Conservation (phyloP, 2,113 vertebrate genomes). For the Macheiramphus alcinus region DNA sequence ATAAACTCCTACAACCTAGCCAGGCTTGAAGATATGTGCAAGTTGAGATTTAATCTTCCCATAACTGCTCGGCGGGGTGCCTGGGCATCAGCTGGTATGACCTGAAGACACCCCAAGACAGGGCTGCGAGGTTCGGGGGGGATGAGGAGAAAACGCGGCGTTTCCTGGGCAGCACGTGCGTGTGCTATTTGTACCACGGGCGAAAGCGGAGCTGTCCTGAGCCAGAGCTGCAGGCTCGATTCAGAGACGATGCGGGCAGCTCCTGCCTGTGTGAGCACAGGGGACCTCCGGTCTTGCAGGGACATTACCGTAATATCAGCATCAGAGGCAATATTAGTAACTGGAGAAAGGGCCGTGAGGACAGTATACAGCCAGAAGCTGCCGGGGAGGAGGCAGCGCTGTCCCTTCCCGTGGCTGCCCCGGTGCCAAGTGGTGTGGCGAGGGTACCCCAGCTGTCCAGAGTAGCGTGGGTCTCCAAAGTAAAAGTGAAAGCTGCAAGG, state of each 20-base stretch:
- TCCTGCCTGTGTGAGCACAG: neutral
- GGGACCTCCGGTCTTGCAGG: accelerated
- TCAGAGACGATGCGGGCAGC: neutral
- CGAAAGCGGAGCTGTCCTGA: accelerated
- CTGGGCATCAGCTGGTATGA: neutral
- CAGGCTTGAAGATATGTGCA: neutral
- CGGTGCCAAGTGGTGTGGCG: accelerated
- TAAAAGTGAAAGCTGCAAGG: too few species aligned
- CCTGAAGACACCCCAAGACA: accelerated
- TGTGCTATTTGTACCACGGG: neutral
- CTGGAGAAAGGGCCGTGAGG: neutral
- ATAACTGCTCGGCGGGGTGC: neutral
- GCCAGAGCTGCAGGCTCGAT: neutral
- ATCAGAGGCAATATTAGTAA: neutral
- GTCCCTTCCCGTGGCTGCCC: neutral
- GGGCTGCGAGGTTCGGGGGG: accelerated
- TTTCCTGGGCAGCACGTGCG: accelerated
- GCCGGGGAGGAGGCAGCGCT: neutral
- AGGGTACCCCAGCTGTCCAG: neutral
- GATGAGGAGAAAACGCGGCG: accelerated
- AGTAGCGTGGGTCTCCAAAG: neutral
- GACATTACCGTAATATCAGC: accelerated
- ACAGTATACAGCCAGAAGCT: accelerated
- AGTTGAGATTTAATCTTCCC: neutral
- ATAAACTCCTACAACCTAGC: neutral